Evolutionary conservation across 2,888 invertebrate species (phyloP).

Genomic region (Cantharis flavilabris): DNA sequence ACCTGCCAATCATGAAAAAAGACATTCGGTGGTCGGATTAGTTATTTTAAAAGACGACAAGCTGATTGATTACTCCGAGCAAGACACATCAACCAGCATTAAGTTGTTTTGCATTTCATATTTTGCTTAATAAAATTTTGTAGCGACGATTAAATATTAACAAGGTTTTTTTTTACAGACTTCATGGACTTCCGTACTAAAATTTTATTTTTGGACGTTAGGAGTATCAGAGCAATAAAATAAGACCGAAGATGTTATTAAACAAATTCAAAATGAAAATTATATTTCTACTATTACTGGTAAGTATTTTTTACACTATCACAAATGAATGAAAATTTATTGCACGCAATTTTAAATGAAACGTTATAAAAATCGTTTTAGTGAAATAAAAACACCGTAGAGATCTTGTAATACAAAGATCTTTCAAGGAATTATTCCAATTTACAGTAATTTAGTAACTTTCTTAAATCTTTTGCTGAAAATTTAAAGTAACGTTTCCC

Average conservation of each 20-base stretch:
- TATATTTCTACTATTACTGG: constrained; percentile 18
- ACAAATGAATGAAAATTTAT: neutral
- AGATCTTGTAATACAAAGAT: constrained; percentile 2
- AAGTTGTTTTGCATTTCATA: constrained; percentile 14
- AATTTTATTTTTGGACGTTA: constrained; percentile 1
- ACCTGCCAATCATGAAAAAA: constrained; percentile 23
- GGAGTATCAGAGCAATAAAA: neutral
- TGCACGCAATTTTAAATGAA: neutral
- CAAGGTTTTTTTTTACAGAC: neutral
- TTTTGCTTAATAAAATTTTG: constrained; percentile 20
- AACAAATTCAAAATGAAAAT: constrained; percentile 15
- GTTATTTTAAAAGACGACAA: constrained; percentile 26
- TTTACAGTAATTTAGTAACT: constrained; percentile 15
- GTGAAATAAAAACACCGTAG: constrained; percentile 1
- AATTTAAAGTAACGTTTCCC: constrained; percentile 25
- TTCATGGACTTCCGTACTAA: constrained; percentile 1
- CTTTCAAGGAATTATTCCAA: constrained; percentile 11
- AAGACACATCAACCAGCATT: constrained; percentile 21
- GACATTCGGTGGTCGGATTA: constrained; percentile 27
- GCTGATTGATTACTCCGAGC: constrained; percentile 27
- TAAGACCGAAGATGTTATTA: constrained; percentile 3
- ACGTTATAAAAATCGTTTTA: neutral
- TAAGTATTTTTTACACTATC: constrained; percentile 8
- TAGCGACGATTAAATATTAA: neutral
- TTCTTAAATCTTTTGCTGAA: constrained; percentile 21